Evolutionary conservation across 2,888 invertebrate species (phyloP).

Genomic region (Dexiosoma caninum): DNA sequence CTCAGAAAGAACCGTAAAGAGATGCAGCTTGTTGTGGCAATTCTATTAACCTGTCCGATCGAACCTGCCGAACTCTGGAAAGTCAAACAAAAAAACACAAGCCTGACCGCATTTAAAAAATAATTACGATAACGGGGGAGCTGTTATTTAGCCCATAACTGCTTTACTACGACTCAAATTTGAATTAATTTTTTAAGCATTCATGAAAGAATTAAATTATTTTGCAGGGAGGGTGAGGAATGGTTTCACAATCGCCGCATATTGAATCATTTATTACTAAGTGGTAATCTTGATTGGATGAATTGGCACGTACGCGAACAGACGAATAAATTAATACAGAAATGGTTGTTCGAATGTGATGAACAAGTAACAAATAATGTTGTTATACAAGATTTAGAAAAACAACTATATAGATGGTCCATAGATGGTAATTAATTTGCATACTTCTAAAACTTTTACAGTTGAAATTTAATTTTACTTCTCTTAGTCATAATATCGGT

Average conservation of each 20-base stretch:
- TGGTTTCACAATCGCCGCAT: slow-evolving; percentile 86
- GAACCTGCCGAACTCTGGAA: no score
- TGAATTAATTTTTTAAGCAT: background rate
- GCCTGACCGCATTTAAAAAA: no score
- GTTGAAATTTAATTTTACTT: background rate
- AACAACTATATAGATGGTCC: slow-evolving; percentile 87
- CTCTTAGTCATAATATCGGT: slow-evolving; percentile 80
- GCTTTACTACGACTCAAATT: no score
- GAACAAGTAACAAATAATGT: slow-evolving; percentile 68
- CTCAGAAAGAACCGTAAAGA: no score
- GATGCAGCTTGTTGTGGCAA: no score
- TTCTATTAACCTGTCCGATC: no score
- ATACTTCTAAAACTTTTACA: background rate
- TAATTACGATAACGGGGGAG: no score
- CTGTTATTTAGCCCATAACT: no score
- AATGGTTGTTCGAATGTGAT: slow-evolving; percentile 76
- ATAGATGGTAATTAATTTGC: slow-evolving; percentile 81
- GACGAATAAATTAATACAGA: slow-evolving; percentile 79
- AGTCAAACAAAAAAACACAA: no score
- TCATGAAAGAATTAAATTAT: background rate
- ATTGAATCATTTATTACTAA: slow-evolving; percentile 86
- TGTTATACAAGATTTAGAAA: slow-evolving; percentile 81
- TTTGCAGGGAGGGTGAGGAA: slow-evolving; percentile 83
- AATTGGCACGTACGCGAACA: slow-evolving; percentile 80
- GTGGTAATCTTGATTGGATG: slow-evolving; percentile 82